These are phyloP conservation scores for Suncus etruscus DNA, from an alignment of 2,113 vertebrate species.

Conservation along the genomic window DNA sequence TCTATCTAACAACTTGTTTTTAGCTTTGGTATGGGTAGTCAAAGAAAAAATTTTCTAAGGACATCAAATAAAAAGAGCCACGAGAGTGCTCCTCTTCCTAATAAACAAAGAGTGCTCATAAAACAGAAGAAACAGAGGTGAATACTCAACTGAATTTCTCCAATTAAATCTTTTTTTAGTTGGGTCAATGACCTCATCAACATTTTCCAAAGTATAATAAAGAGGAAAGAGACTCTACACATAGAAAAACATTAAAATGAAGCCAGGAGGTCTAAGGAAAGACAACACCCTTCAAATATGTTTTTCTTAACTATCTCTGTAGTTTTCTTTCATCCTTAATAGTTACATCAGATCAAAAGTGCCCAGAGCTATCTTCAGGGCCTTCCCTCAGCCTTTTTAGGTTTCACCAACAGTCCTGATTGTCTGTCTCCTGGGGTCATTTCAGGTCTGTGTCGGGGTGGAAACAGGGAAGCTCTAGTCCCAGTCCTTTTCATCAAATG, in stretches of 20 bases:
- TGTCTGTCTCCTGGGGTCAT: too few species aligned
- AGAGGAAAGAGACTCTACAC: background rate
- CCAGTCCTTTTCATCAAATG: too few species aligned
- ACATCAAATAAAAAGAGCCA: conserved; percentile 33
- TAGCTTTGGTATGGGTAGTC: conserved; percentile 51
- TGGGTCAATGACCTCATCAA: conserved; percentile 22
- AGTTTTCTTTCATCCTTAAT: background rate
- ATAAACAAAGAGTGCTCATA: background rate
- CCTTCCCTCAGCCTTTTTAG: too few species aligned
- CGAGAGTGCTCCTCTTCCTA: background rate
- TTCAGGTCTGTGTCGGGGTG: too few species aligned
- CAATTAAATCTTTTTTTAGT: conserved; percentile 37
- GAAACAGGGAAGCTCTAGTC: too few species aligned
- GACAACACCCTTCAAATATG: background rate
- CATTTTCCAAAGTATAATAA: conserved; percentile 53
- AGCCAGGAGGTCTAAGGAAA: background rate
- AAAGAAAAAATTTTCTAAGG: conserved; percentile 26
- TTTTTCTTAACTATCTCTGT: conserved; percentile 30
- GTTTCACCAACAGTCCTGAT: too few species aligned
- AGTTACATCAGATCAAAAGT: background rate
- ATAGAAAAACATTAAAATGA: conserved; percentile 2
- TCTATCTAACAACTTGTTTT: conserved; percentile 83
- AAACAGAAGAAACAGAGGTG: background rate
- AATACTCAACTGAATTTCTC: conserved; percentile 22
- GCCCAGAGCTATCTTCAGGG: too few species aligned